Conservation (phyloP, 37 sponge, comb jelly and placozoan genomes). For the Axinella damicornis region DNA sequence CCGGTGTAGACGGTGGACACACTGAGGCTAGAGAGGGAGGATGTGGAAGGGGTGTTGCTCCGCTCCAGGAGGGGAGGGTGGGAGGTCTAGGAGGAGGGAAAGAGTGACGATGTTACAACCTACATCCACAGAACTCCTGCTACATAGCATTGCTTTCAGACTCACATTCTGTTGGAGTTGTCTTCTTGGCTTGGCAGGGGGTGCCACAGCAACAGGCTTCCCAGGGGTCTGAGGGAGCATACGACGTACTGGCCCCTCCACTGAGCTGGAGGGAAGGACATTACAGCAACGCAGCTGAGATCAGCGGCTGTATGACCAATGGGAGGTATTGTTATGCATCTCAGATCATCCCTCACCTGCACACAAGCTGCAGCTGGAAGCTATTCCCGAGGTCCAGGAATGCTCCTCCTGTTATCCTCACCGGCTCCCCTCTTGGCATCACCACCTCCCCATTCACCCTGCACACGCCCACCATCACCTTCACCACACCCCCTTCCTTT, state of each 20-base stretch:
- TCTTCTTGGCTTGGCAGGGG: constrained; percentile 27
- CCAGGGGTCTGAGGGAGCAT: constrained; percentile 44
- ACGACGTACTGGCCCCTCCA: neutral
- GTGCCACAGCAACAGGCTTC: neutral
- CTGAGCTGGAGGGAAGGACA: neutral
- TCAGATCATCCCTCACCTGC: too few species aligned
- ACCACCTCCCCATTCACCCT: constrained; percentile 19
- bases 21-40: too few species aligned
- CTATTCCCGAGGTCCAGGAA: constrained; percentile 14
- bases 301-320: too few species aligned
- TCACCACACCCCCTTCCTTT: neutral
- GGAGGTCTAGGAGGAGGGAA: neutral
- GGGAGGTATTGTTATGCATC: too few species aligned
- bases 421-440: neutral
- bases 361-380: constrained; percentile 10
- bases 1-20: too few species aligned
- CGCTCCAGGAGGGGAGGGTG: constrained; percentile 1
- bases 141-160: neutral
- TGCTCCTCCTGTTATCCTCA: neutral
- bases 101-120: neutral
- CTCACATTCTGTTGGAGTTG: neutral
- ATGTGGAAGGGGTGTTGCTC: too few species aligned
- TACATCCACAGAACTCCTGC: constrained; percentile 4
- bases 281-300: too few species aligned
- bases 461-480: neutral